phyloP scores from a whole-genome alignment of 2,888 invertebrate genomes.

The Diarsia dahlii region DNA sequence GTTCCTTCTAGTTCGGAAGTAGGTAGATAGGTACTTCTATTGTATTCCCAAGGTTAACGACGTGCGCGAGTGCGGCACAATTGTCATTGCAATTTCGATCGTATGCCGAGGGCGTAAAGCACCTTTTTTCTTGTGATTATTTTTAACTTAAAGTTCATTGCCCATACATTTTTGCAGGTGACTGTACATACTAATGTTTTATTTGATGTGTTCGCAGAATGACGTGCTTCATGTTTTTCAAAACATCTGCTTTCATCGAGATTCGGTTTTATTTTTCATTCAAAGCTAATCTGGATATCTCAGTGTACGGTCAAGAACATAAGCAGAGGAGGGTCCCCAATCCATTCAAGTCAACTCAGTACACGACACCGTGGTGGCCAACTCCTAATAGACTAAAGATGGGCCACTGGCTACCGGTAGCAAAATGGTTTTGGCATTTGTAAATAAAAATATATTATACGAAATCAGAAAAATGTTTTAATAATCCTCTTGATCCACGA shows the following conservation, averaged over 20 bases:
- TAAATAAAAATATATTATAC: conserved; percentile 17
- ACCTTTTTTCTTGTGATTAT: no score
- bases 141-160: no score
- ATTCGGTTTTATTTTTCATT: conserved; percentile 33
- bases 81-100: no score
- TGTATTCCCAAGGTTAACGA: no score
- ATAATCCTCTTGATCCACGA: not conserved
- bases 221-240: conserved; percentile 34
- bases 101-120: no score
- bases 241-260: conserved; percentile 13
- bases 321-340: not conserved
- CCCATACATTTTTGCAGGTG: no score
- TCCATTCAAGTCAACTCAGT: conserved; percentile 24
- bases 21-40: no score
- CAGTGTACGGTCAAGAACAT: conserved; percentile 12
- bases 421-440: conserved; percentile 29
- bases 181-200: not conserved
- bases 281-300: conserved; percentile 22
- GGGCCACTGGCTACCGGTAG: fast-evolving
- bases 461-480: not conserved
- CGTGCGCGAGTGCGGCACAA: no score
- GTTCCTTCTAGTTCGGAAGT: no score
- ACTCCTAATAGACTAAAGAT: not conserved
- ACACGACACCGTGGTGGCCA: conserved; percentile 19
- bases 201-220: conserved; percentile 29